Evolutionary conservation across 1,140 invertebrate genomes (phyloP).

Genomic region (Drosophila willistoni): DNA sequence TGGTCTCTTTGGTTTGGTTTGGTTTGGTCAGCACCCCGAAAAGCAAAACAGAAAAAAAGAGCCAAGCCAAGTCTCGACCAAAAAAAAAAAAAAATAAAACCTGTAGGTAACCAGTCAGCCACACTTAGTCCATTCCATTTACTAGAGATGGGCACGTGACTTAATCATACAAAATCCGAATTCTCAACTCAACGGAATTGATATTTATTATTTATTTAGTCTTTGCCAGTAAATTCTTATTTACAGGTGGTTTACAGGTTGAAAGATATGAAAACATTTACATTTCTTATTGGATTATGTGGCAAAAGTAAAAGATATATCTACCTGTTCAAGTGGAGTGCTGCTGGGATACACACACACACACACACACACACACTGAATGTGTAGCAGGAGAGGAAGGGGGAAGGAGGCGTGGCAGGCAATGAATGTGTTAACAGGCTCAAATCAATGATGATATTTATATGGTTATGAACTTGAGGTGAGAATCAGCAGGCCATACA

Average conservation of each 20-base stretch:
- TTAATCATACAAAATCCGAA: conserved; percentile 24
- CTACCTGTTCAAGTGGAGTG: background rate
- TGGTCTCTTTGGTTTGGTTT: conserved; percentile 42
- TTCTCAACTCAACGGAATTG: conserved; percentile 23
- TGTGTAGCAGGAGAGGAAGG: too few species aligned
- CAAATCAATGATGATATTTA: too few species aligned
- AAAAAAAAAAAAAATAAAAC: conserved; percentile 50
- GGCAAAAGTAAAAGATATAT: conserved; percentile 1
- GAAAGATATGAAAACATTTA: conserved; percentile 26
- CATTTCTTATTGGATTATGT: conserved; percentile 14
- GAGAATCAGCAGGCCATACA: too few species aligned
- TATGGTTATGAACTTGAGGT: too few species aligned
- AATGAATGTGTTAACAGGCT: too few species aligned
- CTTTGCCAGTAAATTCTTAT: conserved; percentile 50
- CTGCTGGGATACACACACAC: background rate
- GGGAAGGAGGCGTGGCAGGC: too few species aligned
- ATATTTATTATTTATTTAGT: conserved; percentile 50
- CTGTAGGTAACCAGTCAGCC: conserved; percentile 51
- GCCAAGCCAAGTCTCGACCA: conserved; percentile 17
- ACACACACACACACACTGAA: too few species aligned
- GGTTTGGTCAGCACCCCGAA: conserved; percentile 21
- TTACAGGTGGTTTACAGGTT: conserved; percentile 46
- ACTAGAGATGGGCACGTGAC: conserved; percentile 73
- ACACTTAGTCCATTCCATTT: conserved; percentile 7
- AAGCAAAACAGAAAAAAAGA: conserved; percentile 17